Evolutionary conservation across 2,888 invertebrate genomes (phyloP), one percentile per base, ranked within the genome.

Genomic region (Conchocele bisecta): DNA sequence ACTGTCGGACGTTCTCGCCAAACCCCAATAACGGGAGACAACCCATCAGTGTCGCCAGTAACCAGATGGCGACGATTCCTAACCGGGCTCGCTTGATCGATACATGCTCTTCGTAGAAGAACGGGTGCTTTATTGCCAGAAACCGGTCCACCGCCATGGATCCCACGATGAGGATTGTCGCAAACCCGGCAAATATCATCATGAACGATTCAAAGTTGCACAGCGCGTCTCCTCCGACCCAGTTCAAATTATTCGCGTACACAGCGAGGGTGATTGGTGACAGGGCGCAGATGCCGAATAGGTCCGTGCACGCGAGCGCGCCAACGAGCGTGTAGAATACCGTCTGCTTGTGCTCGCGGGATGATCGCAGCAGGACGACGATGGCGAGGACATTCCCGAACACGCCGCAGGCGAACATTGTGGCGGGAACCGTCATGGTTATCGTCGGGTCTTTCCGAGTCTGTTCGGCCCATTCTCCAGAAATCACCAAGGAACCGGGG

Each of bases 91-190:
- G 79, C 9, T 74, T 61, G 3, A 73, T 60, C 28, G 83, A 82
- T 41, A 88, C 72, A 63, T 84, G 75, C 11, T 70, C 74, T 42
- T 83, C 84, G 81, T 89, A 89, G 60, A 86, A 83, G 58, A 88
- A 89, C 5, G 88, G 86, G 46, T 83, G 79, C 28, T 82, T 73
- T 22, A 91, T 85, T 11, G 89, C 87, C 3, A 90, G 42, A 65
- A 83, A 88, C 13, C 91, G 69, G 65, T 91, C 91, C 1, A 90
- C 54, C 6, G 91, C 89, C 91, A 91, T 91, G 6, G 86, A 83
- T n/a, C 87, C 86, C 6, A 90, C 85, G 11, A 89, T 86, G 56
- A 86, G 83, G 11, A 89, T 88, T 1, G 90, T 90, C 15, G 89
- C 78, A 41, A 88, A 68, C 24, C 89, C 88, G 37, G 87, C 85